Base-by-base conservation (phyloP, 2,888 invertebrate species). In the Epinotia demarniana region DNA sequence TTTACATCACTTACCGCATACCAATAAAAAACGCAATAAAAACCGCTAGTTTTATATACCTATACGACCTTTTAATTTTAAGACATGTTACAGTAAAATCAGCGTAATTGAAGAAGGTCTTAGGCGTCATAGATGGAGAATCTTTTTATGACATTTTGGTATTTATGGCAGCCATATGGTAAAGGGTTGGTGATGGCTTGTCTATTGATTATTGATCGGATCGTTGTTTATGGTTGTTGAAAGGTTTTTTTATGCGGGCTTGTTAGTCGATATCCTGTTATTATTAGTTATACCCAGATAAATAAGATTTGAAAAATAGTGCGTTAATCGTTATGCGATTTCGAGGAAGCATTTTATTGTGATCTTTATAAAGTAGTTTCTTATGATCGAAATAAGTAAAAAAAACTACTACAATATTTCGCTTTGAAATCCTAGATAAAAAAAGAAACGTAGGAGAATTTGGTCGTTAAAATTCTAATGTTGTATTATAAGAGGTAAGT, bases 201-300 rank as follows among this genome's bases (percentile, higher is more conserved):
- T 76, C 69, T 76, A 76, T 76, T 66, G 76, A 70, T 76, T 76
- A 73, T 73, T 66, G 61, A 61, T 75, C 71, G 75, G 57, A 8
- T 13, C 66, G 75, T 71, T 61, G 43, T 73, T 75, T 71, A 75
- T 70, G 70, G 53, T 9, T 43, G 58, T 53, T 18, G 2, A 19
- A 27, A 57, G 18, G 53, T n/a, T 57, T 63, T 61, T 70, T 58
- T 53, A 18, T 60, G 13, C 19, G 49, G 33, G n/a, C 69, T 39
- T 70, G 23, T 27, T 61, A 53, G 63, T 58, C 33, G n/a, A 68
- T 60, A 70, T 60, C 70, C 57, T 66, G 70, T 70, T 66, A 63
- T 64, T 64, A 71, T 62, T 61, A 27, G 61, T 61, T 9, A 27
- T 27, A 27, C 23, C 23, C 23, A 0, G 3, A 3, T 27, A 27